Evolutionary conservation across 2,113 vertebrate species (phyloP), one percentile per base, ranked within the genome.

Genomic region (Ifrita kowaldi): DNA sequence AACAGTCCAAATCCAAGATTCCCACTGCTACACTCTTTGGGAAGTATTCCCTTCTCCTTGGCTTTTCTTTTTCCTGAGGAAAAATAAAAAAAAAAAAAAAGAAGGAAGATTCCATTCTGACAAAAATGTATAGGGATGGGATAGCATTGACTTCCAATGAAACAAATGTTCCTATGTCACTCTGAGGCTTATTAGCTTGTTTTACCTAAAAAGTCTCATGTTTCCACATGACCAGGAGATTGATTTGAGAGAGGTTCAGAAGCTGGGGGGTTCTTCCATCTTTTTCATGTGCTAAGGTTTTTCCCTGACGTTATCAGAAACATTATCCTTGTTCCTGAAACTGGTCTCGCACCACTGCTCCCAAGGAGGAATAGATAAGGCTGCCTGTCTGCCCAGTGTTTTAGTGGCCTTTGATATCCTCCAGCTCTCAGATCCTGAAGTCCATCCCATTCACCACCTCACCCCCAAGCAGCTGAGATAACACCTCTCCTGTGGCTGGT

Each of bases 241-340:
- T 21, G 16, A 27, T 46, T 53, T 39, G 27, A 37, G 30, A 73
- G 24, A 55, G 28, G 10, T 49, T 77, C 9, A 8, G 37, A 62
- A 65, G 23, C 4, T 14, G 12, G 33, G 22, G 3, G 0, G 0
- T 1, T 23, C 4, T 7, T 2, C 17, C 20, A 10, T 8, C 16
- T 24, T 44, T 80, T 65, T 59, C 27, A 33, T 3, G 4, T 11
- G 13, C 16, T 13, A 22, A 30, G 18, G 22, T 74, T 84, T 49
- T 16, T 5, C n/a, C 49, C 37, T 21, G 4, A 77, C 15, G 8
- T 42, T 57, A n/a, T 6, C 41, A 62, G 57, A 44, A n/a, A n/a
- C n/a, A n/a, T n/a, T n/a, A n/a, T n/a, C 32, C 32, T 53, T 50
- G 27, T 13, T 84, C 44, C 52, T 60, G 35, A 35, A 62, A 39